phyloP scores from a whole-genome alignment of 2,797 vertebrate genomes.

The Parauchenoglanis ngamensis region DNA sequence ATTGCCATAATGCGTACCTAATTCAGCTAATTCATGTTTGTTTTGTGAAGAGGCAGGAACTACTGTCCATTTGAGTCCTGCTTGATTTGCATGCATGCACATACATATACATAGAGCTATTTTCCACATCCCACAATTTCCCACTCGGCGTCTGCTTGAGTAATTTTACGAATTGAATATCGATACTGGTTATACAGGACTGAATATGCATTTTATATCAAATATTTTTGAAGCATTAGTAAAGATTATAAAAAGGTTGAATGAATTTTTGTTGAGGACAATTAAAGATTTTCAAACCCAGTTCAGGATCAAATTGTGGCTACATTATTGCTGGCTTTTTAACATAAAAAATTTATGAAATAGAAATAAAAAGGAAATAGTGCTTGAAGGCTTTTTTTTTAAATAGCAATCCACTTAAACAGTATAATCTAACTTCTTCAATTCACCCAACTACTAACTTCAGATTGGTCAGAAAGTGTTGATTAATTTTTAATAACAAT shows the following conservation, averaged over 20 bases:
- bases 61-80: not conserved
- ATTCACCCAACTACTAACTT: not conserved
- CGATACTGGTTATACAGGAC: not conserved
- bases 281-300: too few species aligned
- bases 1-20: constrained; percentile 22
- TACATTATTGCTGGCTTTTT: too few species aligned
- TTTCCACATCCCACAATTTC: not conserved
- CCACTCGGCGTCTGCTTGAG: not conserved
- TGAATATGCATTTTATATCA: not conserved
- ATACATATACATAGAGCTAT: not conserved
- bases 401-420: too few species aligned
- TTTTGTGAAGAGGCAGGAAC: constrained; percentile 16
- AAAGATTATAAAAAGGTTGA: not conserved
- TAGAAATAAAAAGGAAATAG: not conserved
- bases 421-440: not conserved
- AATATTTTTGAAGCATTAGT: not conserved
- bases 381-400: too few species aligned
- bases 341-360: not conserved
- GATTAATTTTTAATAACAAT: not conserved
- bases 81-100: not conserved
- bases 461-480: not conserved
- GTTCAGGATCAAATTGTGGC: too few species aligned
- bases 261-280: too few species aligned
- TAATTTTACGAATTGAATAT: not conserved
- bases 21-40: constrained; percentile 34